phyloP scores from a whole-genome alignment of 1,140 invertebrate genomes.

The roundworm (Caenorhabditis elegans) region DNA sequence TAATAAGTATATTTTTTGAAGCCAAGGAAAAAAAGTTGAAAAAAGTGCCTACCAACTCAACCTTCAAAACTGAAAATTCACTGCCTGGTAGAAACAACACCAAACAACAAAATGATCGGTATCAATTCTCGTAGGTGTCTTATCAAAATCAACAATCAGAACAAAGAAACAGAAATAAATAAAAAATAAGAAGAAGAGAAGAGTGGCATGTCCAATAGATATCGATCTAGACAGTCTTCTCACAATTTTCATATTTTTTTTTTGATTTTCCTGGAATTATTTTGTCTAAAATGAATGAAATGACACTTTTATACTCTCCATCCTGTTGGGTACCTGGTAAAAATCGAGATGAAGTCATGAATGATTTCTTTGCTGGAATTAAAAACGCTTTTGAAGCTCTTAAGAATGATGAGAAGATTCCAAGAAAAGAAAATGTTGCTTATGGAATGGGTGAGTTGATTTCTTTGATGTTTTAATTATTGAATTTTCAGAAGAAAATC shows the following conservation, averaged over 20 bases:
- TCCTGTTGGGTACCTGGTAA: not conserved
- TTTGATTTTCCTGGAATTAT: not conserved
- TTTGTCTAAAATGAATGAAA: not conserved
- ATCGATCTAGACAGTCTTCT: not conserved
- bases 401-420: not conserved
- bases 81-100: too few species aligned
- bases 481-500: not conserved
- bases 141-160: conserved; percentile 3
- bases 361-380: not conserved
- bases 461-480: too few species aligned
- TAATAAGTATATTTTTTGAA: too few species aligned
- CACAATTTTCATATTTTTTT: not conserved
- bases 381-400: not conserved
- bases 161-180: not conserved
- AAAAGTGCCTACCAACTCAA: too few species aligned
- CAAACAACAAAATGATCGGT: too few species aligned
- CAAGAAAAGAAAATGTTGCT: not conserved
- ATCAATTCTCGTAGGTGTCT: not conserved
- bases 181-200: not conserved
- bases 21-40: too few species aligned
- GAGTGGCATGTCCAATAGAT: not conserved
- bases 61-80: too few species aligned
- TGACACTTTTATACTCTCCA: not conserved
- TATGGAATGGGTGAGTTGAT: not conserved
- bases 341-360: conserved; percentile 1